phyloP scores from a whole-genome alignment of 1,140 invertebrate genomes.

The Apolygus lucorum region DNA sequence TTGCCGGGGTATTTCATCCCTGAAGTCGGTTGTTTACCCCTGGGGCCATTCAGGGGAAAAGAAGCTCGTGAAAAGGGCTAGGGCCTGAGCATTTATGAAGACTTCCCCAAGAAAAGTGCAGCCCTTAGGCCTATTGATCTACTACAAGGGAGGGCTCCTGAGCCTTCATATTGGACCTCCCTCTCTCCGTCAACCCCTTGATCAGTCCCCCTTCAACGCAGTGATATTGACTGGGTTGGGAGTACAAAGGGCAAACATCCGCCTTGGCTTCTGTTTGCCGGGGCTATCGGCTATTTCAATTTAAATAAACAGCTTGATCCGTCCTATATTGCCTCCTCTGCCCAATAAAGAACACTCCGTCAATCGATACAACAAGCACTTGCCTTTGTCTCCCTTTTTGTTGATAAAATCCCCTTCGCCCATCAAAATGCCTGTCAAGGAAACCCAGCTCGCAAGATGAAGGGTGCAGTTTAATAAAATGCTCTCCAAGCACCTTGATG shows the following conservation, averaged over 20 bases:
- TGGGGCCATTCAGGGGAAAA: not conserved
- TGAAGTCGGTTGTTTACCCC: not conserved
- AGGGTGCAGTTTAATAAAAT: too few relatives aligned
- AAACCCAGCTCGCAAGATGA: not conserved
- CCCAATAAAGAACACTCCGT: not conserved
- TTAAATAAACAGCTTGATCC: conserved; percentile 16
- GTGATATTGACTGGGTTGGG: not conserved
- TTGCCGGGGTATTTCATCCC: not conserved
- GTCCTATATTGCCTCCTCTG: conserved; percentile 9
- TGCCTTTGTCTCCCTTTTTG: conserved; percentile 1
- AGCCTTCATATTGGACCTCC: conserved; percentile 3
- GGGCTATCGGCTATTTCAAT: conserved; percentile 15
- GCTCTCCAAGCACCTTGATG: too few relatives aligned
- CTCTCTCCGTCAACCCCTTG: not conserved
- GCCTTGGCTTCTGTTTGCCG: conserved; percentile 4
- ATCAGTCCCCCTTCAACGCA: not conserved
- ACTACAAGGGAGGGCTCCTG: not conserved
- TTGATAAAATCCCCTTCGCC: not conserved
- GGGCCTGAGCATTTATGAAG: not conserved
- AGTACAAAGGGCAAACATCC: conserved; percentile 13
- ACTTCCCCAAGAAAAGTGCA: not conserved
- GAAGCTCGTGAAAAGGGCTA: not conserved
- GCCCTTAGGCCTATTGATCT: conserved; percentile 13
- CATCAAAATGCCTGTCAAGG: not conserved
- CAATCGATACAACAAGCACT: conserved; percentile 12